These are phyloP conservation scores for Lutjanus campechanus DNA, from an alignment of 2,797 vertebrate genomes.

Conservation along the genomic window DNA sequence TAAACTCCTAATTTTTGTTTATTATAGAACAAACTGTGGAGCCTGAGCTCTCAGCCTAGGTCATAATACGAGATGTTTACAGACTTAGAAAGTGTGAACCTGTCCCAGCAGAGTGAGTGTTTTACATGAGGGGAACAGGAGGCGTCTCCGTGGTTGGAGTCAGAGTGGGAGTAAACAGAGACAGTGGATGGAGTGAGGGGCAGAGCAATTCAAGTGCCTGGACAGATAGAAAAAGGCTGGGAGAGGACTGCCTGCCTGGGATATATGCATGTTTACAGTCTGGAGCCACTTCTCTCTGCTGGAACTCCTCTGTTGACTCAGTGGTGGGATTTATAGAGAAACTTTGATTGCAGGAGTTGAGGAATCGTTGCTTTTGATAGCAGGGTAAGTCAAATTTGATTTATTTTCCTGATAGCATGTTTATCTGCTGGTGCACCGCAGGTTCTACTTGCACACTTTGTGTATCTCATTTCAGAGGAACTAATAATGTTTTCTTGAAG, in stretches of 20 bases:
- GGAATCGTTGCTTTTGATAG: neutral
- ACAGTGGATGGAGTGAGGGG: conserved; percentile 53
- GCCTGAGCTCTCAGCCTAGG: neutral
- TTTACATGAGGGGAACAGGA: conserved; percentile 47
- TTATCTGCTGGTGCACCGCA: neutral
- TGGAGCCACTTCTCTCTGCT: conserved; percentile 8
- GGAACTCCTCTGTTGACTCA: neutral
- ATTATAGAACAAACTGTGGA: neutral
- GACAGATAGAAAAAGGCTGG: conserved; percentile 33
- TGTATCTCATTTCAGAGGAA: neutral
- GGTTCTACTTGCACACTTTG: neutral
- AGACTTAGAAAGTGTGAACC: neutral
- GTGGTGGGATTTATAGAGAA: conserved; percentile 19
- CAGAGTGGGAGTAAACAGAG: conserved; percentile 58
- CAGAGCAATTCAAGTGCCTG: conserved; percentile 41
- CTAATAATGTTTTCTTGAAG: accelerated
- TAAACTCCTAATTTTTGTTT: neutral
- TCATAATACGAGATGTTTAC: conserved; percentile 9
- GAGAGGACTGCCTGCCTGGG: conserved; percentile 8
- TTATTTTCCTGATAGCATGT: neutral
- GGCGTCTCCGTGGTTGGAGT: conserved; percentile 53
- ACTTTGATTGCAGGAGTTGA: conserved; percentile 6
- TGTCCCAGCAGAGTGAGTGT: conserved; percentile 6
- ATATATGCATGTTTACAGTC: conserved; percentile 28
- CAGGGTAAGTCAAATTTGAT: conserved; percentile 57